Evolutionary conservation across 2,113 vertebrate genomes (phyloP).

Genomic region (Urocitellus parryii): DNA sequence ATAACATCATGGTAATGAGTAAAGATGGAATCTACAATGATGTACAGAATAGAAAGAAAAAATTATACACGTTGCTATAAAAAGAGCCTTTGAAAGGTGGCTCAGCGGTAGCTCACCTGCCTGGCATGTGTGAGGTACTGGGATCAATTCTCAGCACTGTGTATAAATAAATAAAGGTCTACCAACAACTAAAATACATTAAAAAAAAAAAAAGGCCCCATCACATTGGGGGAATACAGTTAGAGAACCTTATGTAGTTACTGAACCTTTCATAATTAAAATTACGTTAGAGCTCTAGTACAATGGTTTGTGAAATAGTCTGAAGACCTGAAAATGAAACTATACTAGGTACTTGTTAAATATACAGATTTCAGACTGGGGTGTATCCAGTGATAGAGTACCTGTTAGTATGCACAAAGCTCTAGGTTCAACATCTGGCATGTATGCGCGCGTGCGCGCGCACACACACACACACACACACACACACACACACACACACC

Average conservation of each 20-base stretch:
- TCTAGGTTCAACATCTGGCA: too few species aligned
- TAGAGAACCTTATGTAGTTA: neutral
- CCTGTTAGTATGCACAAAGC: too few species aligned
- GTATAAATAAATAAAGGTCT: too few species aligned
- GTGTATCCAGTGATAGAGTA: too few species aligned
- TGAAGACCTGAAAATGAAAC: slow-evolving; percentile 30
- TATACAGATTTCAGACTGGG: neutral
- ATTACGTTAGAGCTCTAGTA: neutral
- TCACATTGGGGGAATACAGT: neutral
- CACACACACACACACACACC: neutral
- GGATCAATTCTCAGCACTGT: too few species aligned
- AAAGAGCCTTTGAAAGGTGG: neutral
- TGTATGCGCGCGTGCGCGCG: too few species aligned
- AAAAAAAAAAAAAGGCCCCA: neutral
- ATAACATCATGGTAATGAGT: neutral
- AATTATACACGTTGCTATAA: neutral
- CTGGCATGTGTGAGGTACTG: too few species aligned
- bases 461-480: too few species aligned
- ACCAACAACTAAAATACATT: too few species aligned
- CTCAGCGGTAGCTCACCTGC: too few species aligned
- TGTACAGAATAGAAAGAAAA: neutral
- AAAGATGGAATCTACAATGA: neutral
- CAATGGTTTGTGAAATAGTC: neutral
- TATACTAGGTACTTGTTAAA: slow-evolving; percentile 7
- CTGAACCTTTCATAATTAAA: neutral